phyloP scores from a whole-genome alignment of 2,888 invertebrate genomes.

The Acrocyrtus sp. region DNA sequence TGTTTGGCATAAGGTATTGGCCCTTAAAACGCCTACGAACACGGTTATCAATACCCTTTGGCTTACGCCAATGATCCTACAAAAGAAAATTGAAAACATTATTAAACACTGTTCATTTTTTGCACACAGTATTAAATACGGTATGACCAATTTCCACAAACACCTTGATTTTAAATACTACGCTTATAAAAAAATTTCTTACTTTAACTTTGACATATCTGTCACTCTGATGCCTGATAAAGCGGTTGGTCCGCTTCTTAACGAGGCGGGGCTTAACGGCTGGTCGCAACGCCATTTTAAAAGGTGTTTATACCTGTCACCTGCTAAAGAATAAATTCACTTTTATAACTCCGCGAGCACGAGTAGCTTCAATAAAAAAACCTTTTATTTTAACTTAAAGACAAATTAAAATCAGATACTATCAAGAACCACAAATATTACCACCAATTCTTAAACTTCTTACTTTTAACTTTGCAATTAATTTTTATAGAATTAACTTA shows the following conservation, averaged over 20 bases:
- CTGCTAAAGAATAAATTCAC: no score
- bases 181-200: conserved; percentile 64
- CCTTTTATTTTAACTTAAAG: neutral
- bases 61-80: conserved; percentile 98
- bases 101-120: conserved; percentile 4
- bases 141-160: no score
- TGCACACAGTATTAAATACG: no score
- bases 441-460: no score
- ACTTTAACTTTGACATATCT: conserved; percentile 96
- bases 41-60: conserved; percentile 99
- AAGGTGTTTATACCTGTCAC: no score
- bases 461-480: no score
- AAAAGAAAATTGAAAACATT: conserved; percentile 63
- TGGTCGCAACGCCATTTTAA: conserved; percentile 79
- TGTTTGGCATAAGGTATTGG: conserved; percentile 98
- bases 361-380: neutral
- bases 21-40: conserved; percentile 99
- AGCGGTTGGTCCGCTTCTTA: conserved; percentile 98
- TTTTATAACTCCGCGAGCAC: neutral
- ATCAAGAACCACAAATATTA: neutral
- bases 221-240: conserved; percentile 98
- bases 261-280: conserved; percentile 89
- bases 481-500: no score
- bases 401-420: neutral
- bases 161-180: neutral